Evolutionary conservation across 1,140 invertebrate genomes (phyloP).

Genomic region (Solenopsis fugax): DNA sequence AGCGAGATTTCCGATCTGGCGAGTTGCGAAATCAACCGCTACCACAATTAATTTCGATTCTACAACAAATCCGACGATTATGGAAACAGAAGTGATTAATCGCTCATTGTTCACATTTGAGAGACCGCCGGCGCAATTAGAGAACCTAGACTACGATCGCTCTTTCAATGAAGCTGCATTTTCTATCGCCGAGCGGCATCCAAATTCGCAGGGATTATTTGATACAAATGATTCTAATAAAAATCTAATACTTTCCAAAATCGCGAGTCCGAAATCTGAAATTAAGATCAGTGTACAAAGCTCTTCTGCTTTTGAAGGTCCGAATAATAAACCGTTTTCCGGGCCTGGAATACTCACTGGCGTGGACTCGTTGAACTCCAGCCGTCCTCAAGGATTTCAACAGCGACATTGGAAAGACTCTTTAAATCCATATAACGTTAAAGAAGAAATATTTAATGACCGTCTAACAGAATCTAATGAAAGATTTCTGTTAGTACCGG

Average conservation of each 20-base stretch:
- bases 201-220: neutral
- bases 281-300: neutral
- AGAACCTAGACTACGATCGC: neutral
- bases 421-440: neutral
- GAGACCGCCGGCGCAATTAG: neutral
- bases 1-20: neutral
- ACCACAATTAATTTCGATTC: conserved; percentile 1
- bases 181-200: neutral
- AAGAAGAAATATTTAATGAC: neutral
- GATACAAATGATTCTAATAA: neutral
- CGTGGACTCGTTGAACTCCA: neutral
- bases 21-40: neutral
- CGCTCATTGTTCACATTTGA: neutral
- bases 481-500: conserved; percentile 31
- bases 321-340: neutral
- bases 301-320: neutral
- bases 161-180: neutral
- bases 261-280: neutral
- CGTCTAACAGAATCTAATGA: neutral
- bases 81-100: neutral
- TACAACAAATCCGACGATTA: neutral
- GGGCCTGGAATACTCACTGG: neutral
- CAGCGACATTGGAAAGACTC: neutral
- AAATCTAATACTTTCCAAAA: conserved; percentile 10
- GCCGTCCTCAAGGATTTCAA: neutral